Evolutionary conservation across 1,140 invertebrate species (phyloP), one percentile per base, ranked within the genome.

Genomic region (Bombus superbus): DNA sequence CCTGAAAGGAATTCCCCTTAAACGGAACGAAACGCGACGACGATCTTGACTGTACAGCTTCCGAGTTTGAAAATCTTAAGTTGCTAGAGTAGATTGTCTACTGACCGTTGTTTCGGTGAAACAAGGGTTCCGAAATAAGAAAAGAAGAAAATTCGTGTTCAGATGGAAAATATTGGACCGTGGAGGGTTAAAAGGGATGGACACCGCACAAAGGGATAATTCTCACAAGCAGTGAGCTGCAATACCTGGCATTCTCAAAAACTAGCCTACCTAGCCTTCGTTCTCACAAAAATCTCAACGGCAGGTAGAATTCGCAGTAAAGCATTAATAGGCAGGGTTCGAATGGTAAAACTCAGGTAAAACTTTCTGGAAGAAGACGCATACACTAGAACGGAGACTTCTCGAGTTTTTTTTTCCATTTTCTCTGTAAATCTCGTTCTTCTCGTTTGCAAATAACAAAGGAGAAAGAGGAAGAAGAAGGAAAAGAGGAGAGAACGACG

Each of bases 291-390:
- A 62, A 66, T 83, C 80, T 83, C 35, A 64, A 8, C 42, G 42
- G 69, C 83, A 86, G 88, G 87, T 89, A 89, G 62, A 18, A 81
- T 81, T 81, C 15, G 74, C 62, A 66, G 68, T 69, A 59, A 79
- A 78, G 72, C 47, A 66, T 68, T 71, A 88, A 69, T 64, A 80
- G 32, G 64, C 57, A 69, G 38, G 59, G 28, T 40, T 28, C 42
- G 25, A 15, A 25, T 8, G 15, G 9, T 72, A 73, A 72, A 53
- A 42, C 53, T 66, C 83, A 80, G 76, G 83, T 85, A 85, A 57
- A 62, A 13, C 9, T 18, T 10, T 32, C 3, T 57, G 28, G 59
- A 81, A 75, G 78, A 68, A 32, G 8, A 72, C 38, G 47, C 25
- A 28, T 13, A 42, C 28, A 38, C 8, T 1, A 22, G 40, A 28